Conservation (phyloP, 2,888 invertebrate species). For the Chymomyza amoena region DNA sequence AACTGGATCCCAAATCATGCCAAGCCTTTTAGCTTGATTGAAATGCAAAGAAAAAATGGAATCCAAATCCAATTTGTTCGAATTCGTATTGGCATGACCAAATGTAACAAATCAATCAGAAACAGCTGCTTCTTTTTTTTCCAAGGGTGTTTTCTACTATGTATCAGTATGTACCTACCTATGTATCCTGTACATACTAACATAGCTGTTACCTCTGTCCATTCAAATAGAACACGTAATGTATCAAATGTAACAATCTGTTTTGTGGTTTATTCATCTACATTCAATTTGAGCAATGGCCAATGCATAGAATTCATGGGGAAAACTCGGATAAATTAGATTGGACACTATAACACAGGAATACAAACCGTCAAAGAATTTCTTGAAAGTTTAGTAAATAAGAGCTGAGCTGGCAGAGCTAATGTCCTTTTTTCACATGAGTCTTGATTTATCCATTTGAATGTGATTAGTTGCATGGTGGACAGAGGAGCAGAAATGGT, state of each 20-base stretch:
- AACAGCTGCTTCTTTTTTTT: slow-evolving; percentile 2
- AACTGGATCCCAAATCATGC: slow-evolving; percentile 25
- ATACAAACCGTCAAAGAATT: background rate
- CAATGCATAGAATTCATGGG: background rate
- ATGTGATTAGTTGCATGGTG: background rate
- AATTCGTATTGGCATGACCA: slow-evolving; percentile 47
- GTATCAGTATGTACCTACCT: slow-evolving; percentile 3
- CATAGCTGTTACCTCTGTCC: slow-evolving; percentile 23
- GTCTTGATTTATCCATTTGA: background rate
- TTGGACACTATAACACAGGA: background rate
- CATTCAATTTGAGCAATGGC: background rate
- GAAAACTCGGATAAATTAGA: background rate
- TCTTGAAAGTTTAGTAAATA: background rate
- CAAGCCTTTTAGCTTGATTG: slow-evolving; percentile 66
- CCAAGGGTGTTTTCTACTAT: background rate
- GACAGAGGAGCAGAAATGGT: background rate
- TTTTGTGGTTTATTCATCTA: slow-evolving; percentile 55
- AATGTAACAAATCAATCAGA: slow-evolving; percentile 62
- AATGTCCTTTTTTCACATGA: background rate
- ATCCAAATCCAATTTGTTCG: slow-evolving; percentile 54
- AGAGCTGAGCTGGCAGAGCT: background rate
- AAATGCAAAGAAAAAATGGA: slow-evolving; percentile 50
- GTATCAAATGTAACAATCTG: slow-evolving; percentile 71
- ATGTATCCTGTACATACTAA: background rate
- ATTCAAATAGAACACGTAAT: slow-evolving; percentile 61